Base-by-base conservation (phyloP, 2,888 invertebrate species). In the Mimumesa dahlbomi region DNA sequence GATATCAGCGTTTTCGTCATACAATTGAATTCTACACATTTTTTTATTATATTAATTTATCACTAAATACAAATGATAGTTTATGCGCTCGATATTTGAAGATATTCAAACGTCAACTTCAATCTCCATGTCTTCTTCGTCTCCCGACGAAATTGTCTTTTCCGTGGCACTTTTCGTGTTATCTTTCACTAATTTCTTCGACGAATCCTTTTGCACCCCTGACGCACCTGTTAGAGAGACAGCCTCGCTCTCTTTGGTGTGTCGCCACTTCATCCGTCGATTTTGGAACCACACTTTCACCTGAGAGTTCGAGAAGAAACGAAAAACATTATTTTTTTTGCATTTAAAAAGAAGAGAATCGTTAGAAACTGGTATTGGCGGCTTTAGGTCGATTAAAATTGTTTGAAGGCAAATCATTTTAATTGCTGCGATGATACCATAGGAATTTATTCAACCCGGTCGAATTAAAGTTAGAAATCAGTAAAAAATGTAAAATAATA, bases 271-370 rank as follows among this genome's bases (percentile, higher is more conserved):
- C 96, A 96, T 96, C 61, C 96, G 92, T 0, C 96, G 92, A 84
- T 96, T 97, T 91, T 97, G 97, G 88, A 97, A 97, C 97, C 97
- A 97, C 1, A 97, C 97, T 90, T 97, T 97, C 1, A 97, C 96
- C 95, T 96, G 89, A 67, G 31, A 11, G 13, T 40, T 18, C 29
- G 43, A 29, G 54, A 46, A 6, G 34, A n/a, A 34, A 34, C 29
- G n/a, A 34, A 11, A 34, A 34, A 9, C 34, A 34, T 4, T n/a
- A n/a, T n/a, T n/a, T n/a, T n/a, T n/a, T n/a, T n/a, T n/a, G n/a
- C n/a, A n/a, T n/a, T n/a, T n/a, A n/a, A n/a, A n/a, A n/a, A n/a
- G n/a, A n/a, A n/a, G n/a, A n/a, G n/a, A n/a, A n/a, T n/a, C n/a
- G n/a, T n/a, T n/a, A n/a, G n/a, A n/a, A n/a, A n/a, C n/a, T n/a